Conservation (phyloP, 2,113 vertebrate species). For the Jacana jacana region DNA sequence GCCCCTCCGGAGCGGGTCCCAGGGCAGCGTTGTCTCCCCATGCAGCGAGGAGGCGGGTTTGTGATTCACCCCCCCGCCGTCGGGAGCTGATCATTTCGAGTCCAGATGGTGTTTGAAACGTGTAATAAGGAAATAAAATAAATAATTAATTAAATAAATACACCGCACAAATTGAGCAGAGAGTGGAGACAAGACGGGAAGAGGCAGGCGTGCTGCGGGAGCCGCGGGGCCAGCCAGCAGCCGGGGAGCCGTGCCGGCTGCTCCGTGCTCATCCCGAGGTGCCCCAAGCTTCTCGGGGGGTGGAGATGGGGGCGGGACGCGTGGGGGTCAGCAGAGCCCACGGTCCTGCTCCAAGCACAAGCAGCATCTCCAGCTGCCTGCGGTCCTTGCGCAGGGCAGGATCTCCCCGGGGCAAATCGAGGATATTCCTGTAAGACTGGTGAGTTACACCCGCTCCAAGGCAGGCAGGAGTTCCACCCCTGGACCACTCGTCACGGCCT, state of each 20-base stretch:
- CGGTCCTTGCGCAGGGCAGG: rapidly evolving
- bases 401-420: background rate
- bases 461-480: background rate
- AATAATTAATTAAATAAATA: too few relatives aligned
- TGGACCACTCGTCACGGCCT: rapidly evolving
- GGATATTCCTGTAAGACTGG: rapidly evolving
- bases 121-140: background rate
- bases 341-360: background rate
- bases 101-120: background rate
- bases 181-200: background rate
- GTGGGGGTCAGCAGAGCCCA: background rate
- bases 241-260: background rate
- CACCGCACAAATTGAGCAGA: background rate
- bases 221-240: background rate
- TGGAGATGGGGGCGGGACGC: too few relatives aligned
- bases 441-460: background rate
- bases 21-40: rapidly evolving
- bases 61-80: background rate
- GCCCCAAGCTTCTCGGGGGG: background rate
- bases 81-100: constrained; percentile 18
- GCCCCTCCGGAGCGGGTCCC: rapidly evolving
- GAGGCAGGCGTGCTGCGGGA: background rate
- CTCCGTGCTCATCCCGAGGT: background rate
- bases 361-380: background rate
- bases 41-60: background rate